phyloP scores from a whole-genome alignment of 2,113 vertebrate species.

The Corythaeola cristata region DNA sequence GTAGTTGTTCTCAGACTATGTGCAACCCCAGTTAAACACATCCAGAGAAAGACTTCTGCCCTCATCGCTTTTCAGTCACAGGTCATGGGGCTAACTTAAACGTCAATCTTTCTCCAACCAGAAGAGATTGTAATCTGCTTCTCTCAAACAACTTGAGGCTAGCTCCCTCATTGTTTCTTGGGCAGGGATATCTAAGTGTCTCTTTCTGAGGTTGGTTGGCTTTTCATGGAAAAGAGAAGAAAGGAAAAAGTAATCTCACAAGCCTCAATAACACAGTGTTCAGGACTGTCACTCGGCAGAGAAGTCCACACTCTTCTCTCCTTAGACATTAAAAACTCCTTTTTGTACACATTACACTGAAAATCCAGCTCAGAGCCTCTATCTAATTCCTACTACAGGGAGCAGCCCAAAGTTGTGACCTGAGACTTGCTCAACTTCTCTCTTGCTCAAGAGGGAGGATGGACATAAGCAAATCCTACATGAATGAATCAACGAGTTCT shows the following conservation, averaged over 20 bases:
- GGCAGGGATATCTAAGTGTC: not conserved
- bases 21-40: not conserved
- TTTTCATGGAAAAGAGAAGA: not conserved
- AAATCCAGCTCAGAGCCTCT: not conserved
- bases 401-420: not conserved
- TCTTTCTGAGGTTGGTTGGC: fast-evolving
- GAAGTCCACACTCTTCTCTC: not conserved
- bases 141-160: not conserved
- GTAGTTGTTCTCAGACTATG: not conserved
- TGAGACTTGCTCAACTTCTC: not conserved
- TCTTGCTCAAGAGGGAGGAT: not conserved
- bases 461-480: not conserved
- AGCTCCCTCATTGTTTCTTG: not conserved
- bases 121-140: not conserved
- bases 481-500: not conserved
- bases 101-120: not conserved
- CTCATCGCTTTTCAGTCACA: not conserved
- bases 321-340: not conserved
- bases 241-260: not conserved
- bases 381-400: not conserved
- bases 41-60: not conserved
- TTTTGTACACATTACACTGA: not conserved
- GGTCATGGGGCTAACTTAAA: not conserved
- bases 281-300: not conserved
- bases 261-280: not conserved